Evolutionary conservation across 1,140 invertebrate species (phyloP), one percentile per base, ranked within the genome.

Genomic region (Megalonaias nervosa): DNA sequence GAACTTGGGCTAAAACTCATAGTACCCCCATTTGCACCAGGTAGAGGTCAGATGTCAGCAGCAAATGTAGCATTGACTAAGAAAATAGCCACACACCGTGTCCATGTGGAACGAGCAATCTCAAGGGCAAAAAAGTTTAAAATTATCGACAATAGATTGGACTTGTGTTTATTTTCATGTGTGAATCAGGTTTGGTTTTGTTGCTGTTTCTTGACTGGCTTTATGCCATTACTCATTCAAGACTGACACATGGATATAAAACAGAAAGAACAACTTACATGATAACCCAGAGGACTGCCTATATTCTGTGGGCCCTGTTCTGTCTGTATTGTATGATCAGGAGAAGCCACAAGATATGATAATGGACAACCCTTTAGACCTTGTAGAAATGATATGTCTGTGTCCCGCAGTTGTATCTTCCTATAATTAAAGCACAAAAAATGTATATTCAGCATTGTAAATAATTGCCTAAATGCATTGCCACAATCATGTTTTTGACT

Each of bases 101-200:
- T 79, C 38, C 73, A 80, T 66, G 62, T 59, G 60, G 75, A 77
- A 66, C 9, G 75, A 38, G 58, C 60, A n/a, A 74, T 74, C 16
- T 60, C 70, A 75, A 67, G 57, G 75, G 65, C 69, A 61, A 31
- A 31, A 80, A 12, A 3, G 1, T 31, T 31, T 31, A 31, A 31
- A 31, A 31, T 31, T 31, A 31, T 31, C 26, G 4, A 31, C 71
- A 70, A 78, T 38, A 67, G 71, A 73, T 68, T 73, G 17, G 58
- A 26, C 5, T n/a, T n/a, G 16, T 55, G 15, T 2, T 60, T 79
- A 58, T 79, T 74, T 69, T 38, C n/a, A n/a, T n/a, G n/a, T n/a
- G n/a, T n/a, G 6, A 79, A 79, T 74, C 68, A 73, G 59, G 74
- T 79, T 26, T 79, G 77, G 71, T 74, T 70, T 65, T 59, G 26